Evolutionary conservation across 2,888 invertebrate genomes (phyloP).

Genomic region (Drosophila rubida): DNA sequence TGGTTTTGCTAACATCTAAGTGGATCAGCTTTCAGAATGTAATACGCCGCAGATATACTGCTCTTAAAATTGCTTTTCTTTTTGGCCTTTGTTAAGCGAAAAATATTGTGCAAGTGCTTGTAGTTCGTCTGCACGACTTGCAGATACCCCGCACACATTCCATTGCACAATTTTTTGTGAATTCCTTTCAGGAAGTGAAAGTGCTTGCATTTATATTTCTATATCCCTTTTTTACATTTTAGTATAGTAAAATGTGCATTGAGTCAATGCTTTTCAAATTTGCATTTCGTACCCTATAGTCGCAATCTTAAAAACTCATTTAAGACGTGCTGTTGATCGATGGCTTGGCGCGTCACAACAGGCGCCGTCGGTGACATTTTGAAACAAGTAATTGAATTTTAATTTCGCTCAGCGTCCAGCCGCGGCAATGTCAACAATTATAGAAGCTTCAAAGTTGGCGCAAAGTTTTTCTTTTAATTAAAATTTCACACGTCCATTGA

Average conservation of each 20-base stretch:
- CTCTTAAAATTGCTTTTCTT: conserved; percentile 26
- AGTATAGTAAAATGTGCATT: too few relatives aligned
- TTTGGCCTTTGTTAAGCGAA: conserved; percentile 15
- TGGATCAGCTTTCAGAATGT: conserved; percentile 51
- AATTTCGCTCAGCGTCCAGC: conserved; percentile 8
- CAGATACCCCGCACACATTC: not conserved
- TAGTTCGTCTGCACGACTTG: not conserved
- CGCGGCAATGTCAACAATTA: not conserved
- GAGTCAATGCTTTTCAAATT: too few relatives aligned
- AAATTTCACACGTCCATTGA: conserved; percentile 28
- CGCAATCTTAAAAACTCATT: not conserved
- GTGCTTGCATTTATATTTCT: too few relatives aligned
- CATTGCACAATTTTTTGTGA: too few relatives aligned
- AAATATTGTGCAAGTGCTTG: not conserved
- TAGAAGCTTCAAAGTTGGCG: conserved; percentile 18
- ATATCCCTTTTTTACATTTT: too few relatives aligned
- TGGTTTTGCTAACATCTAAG: conserved; percentile 60
- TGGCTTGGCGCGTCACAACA: not conserved
- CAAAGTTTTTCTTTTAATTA: conserved; percentile 32
- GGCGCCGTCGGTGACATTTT: not conserved
- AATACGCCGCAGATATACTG: conserved; percentile 24
- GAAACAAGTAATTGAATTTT: conserved; percentile 17
- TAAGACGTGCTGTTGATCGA: not conserved
- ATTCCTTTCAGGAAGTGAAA: too few relatives aligned
- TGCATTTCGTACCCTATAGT: too few relatives aligned